Evolutionary conservation across 2,797 vertebrate species (phyloP).

Genomic region (Erpetoichthys calabaricus): DNA sequence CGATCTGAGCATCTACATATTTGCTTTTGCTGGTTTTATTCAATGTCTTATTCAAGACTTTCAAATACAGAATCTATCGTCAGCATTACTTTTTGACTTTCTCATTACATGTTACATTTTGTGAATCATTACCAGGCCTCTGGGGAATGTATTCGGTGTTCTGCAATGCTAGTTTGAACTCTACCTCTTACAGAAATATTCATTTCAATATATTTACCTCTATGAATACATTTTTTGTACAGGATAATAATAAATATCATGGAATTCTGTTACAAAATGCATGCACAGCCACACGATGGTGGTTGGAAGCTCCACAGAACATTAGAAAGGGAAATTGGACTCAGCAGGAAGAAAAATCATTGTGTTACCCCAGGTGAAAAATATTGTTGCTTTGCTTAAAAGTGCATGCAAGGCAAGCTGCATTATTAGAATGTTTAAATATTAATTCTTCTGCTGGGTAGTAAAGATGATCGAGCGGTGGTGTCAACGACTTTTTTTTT

Average conservation of each 20-base stretch:
- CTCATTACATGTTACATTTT: conserved; percentile 43
- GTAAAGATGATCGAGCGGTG: conserved; percentile 94
- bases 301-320: conserved; percentile 43
- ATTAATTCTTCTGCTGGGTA: conserved; percentile 96
- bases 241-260: conserved; percentile 41
- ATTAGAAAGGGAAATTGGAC: conserved; percentile 66
- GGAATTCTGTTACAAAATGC: conserved; percentile 28
- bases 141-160: conserved; percentile 35
- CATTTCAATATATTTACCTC: conserved; percentile 66
- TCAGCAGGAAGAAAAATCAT: conserved; percentile 62
- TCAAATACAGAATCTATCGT: conserved; percentile 17
- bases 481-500: conserved; percentile 73
- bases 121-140: conserved; percentile 42
- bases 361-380: conserved; percentile 81
- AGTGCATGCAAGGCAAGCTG: conserved; percentile 88
- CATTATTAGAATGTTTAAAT: conserved; percentile 99
- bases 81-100: conserved; percentile 22
- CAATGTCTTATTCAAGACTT: conserved; percentile 10
- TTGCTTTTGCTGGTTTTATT: not conserved
- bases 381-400: conserved; percentile 88
- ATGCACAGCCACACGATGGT: conserved; percentile 21
- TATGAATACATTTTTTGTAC: conserved; percentile 50
- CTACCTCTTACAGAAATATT: conserved; percentile 45
- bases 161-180: conserved; percentile 28
- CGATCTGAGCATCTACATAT: conserved; percentile 5